These are phyloP conservation scores for Campoletis sonorensis DNA, from an alignment of 1,140 invertebrate species.

Conservation along the genomic window DNA sequence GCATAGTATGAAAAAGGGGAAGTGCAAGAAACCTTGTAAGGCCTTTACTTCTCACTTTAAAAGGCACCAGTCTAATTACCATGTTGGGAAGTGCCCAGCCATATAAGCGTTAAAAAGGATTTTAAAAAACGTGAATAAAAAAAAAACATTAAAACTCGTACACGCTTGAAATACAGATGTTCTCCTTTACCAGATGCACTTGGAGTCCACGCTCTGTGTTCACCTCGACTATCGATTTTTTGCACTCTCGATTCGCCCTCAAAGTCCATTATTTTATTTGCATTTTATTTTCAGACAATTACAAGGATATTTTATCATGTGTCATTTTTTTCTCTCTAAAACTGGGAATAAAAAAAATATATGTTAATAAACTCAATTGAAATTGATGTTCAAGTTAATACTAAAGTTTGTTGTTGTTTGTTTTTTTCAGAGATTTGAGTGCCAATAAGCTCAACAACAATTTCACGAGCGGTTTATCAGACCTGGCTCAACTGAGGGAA, in stretches of 20 bases:
- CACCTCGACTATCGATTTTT: slow-evolving; percentile 8
- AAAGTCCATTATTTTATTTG: slow-evolving; percentile 23
- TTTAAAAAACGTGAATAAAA: neutral
- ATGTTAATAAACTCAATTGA: neutral
- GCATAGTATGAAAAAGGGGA: slow-evolving; percentile 28
- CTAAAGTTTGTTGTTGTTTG: slow-evolving; percentile 1
- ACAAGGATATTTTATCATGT: slow-evolving; percentile 66
- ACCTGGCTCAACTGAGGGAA: slow-evolving; percentile 73
- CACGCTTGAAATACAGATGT: slow-evolving; percentile 1
- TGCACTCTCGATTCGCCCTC: neutral
- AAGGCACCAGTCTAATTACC: slow-evolving; percentile 44
- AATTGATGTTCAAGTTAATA: neutral
- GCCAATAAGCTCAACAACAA: slow-evolving; percentile 70
- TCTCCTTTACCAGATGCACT: slow-evolving; percentile 29
- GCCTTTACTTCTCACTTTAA: slow-evolving; percentile 34
- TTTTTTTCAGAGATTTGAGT: slow-evolving; percentile 69
- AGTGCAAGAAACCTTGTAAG: slow-evolving; percentile 44
- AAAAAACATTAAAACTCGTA: neutral
- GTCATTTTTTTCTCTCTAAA: slow-evolving; percentile 65
- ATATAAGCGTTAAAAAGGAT: slow-evolving; percentile 25
- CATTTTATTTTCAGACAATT: slow-evolving; percentile 57
- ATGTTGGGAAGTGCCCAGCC: slow-evolving; percentile 28
- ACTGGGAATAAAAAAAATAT: slow-evolving; percentile 58
- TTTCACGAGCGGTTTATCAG: slow-evolving; percentile 68
- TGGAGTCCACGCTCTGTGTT: neutral